Base-by-base conservation (phyloP, 1,140 invertebrate species). In the Ericerus pela region DNA sequence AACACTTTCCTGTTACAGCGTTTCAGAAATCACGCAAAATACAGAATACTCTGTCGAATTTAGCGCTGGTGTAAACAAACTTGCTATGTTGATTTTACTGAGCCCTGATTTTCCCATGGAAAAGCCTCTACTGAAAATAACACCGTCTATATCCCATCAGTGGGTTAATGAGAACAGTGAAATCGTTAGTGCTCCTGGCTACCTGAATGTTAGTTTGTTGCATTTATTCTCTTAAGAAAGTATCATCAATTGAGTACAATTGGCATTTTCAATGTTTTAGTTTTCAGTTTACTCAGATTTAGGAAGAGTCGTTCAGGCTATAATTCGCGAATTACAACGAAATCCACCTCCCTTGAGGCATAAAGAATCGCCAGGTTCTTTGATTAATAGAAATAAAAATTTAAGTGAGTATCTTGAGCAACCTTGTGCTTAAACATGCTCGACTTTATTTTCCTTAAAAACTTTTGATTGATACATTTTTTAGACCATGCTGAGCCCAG, bases 201-300 rank as follows among this genome's bases (percentile, higher is more conserved):
- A 85, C 43, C 60, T 85, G 30, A 84, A 84, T 71, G 78, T 80
- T 41, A 16, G 37, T 41, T 6, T 6, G 14, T 10, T 41, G 20
- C 14, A 41, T 41, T 6, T 16, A 16, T 4, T 41, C 6, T 8
- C 6, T 10, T 18, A 12, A 16, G 14, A 18, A 18, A 10, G n/a
- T 6, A 41, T 41, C n/a, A n/a, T 33, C n/a, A 33, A n/a, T 33
- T 10, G 30, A 33, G 8, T 33, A 24, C 41, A 24, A 24, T 4
- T 47, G 22, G 10, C 20, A 20, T 47, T 33, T 55, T 33, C 56
- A 54, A 59, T 60, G 56, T 68, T 66, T 30, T 60, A 80, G 78
- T 86, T 80, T 66, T 80, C 82, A 56, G 69, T 77, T 36, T 81
- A 85, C 68, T 84, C 82, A 33, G 84, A 86, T 71, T 72, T 86